Conservation (phyloP, 1,140 invertebrate species). For the Dufourea novaeangliae region DNA sequence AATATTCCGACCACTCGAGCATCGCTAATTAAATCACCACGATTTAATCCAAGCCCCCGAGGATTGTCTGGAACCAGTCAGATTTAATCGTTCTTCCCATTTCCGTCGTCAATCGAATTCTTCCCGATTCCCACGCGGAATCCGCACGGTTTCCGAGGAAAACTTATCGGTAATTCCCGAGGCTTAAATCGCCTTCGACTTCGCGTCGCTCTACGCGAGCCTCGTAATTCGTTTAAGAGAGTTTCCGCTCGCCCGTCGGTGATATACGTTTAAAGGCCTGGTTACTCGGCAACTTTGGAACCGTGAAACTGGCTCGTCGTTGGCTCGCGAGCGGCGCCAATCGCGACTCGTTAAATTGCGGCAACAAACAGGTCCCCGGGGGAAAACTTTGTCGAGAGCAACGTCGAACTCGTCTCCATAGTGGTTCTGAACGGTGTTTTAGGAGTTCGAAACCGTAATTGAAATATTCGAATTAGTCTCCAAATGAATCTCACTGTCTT, state of each 20-base stretch:
- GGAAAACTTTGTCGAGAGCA: background rate
- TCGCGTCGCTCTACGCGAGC: background rate
- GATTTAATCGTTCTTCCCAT: background rate
- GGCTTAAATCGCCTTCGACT: no score
- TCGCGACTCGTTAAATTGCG: conserved; percentile 12
- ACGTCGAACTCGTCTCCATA: no score
- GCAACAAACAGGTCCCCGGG: background rate
- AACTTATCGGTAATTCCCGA: no score
- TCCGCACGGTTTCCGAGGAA: background rate
- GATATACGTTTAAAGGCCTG: conserved; percentile 1
- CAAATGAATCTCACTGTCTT: no score
- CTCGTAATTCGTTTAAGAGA: conserved; percentile 15
- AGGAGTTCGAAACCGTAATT: no score
- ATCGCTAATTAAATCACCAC: background rate
- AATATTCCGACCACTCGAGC: background rate
- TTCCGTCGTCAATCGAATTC: background rate
- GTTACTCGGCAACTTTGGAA: background rate
- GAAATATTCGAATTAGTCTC: no score
- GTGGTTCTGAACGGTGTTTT: no score
- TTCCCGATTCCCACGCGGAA: background rate
- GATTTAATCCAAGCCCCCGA: no score
- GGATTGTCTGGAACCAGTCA: background rate
- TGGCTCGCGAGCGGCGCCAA: background rate
- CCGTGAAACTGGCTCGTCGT: conserved; percentile 2
- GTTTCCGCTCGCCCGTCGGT: conserved; percentile 8